Percentiles rank a stretch among this genome's conserved stretches.
These are phyloP conservation scores for Trachymyrmex cornetzi DNA, from an alignment of 1,140 invertebrate species.

Conservation along the genomic window DNA sequence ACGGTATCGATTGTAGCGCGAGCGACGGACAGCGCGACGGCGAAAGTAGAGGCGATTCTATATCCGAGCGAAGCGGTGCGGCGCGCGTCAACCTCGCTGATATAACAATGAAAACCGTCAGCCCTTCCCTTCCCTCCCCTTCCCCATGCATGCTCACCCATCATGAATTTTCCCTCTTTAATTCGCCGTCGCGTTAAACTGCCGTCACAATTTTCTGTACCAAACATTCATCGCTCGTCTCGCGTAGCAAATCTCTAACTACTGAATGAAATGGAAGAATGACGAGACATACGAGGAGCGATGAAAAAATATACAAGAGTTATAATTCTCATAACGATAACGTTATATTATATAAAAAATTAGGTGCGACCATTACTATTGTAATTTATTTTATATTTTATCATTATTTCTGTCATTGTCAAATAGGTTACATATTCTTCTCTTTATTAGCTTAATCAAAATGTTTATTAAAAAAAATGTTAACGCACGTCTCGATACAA, in stretches of 20 bases:
- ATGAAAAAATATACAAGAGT: neutral
- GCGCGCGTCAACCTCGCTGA: neutral
- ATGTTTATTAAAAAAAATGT: neutral
- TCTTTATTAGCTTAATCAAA: neutral
- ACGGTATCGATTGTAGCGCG: slow-evolving; percentile 65
- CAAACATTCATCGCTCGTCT: neutral
- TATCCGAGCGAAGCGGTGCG: slow-evolving; percentile 4
- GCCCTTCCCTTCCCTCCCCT: neutral
- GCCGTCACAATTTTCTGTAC: neutral
- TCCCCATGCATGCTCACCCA: neutral
- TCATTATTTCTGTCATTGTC: neutral
- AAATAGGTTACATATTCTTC: neutral
- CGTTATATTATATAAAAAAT: neutral
- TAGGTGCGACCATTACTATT: neutral
- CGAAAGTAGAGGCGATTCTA: slow-evolving; percentile 55
- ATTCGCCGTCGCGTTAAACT: neutral
- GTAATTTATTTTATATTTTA: neutral
- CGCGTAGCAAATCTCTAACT: neutral
- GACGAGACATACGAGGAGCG: neutral
- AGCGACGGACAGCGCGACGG: slow-evolving; percentile 37
- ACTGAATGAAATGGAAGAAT: neutral
- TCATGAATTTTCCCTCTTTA: slow-evolving; percentile 57
- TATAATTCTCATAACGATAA: neutral
- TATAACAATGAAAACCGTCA: slow-evolving; percentile 24
- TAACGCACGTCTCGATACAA: neutral